These are phyloP conservation scores for Hylaeus volcanicus DNA, from an alignment of 1,140 invertebrate species.

Conservation along the genomic window DNA sequence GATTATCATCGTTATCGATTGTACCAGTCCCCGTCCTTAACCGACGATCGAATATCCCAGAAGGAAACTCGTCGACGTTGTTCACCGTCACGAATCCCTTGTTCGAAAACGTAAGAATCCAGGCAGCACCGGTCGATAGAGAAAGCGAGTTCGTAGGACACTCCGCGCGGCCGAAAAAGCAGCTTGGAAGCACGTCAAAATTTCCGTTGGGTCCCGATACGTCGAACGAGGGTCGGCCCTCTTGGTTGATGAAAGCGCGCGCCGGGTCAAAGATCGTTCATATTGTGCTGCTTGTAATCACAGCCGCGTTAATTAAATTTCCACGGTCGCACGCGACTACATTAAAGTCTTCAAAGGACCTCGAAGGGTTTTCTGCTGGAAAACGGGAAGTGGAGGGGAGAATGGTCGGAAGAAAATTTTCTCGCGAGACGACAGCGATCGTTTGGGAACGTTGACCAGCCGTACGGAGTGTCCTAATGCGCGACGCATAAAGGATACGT, in stretches of 20 bases:
- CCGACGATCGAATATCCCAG: no score
- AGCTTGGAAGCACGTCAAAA: neutral
- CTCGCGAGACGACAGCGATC: neutral
- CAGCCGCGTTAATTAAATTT: slow-evolving; percentile 41
- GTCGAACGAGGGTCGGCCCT: neutral
- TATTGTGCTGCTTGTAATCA: slow-evolving; percentile 19
- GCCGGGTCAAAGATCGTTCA: slow-evolving; percentile 12
- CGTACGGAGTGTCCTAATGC: slow-evolving; percentile 12
- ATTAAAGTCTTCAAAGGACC: neutral
- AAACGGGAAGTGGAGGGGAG: no score
- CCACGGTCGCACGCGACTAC: neutral
- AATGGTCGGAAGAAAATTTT: neutral
- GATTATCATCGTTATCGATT: no score
- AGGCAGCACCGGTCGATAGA: neutral
- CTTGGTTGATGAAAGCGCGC: neutral
- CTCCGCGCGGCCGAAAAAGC: slow-evolving; percentile 9
- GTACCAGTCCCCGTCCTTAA: no score
- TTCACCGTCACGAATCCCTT: neutral
- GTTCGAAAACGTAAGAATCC: neutral
- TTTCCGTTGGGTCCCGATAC: neutral
- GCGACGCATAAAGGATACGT: slow-evolving; percentile 9
- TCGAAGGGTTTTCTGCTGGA: neutral
- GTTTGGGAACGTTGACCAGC: neutral
- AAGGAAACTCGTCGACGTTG: no score
- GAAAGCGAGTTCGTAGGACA: slow-evolving; percentile 34